Conservation (phyloP, 2,797 vertebrate genomes). For the Balearica regulorum region DNA sequence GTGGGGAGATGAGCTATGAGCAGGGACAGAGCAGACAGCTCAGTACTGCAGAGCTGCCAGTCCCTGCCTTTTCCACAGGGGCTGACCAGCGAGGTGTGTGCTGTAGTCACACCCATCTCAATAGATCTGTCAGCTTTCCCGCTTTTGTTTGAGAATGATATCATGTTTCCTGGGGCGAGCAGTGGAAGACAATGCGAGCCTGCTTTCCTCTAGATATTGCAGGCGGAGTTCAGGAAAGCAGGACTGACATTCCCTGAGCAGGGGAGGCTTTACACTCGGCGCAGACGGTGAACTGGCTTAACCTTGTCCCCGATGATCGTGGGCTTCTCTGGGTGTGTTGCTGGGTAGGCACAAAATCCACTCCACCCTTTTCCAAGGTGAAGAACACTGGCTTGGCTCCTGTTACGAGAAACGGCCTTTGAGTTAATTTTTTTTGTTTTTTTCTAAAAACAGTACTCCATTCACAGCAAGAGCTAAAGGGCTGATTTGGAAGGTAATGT, state of each 20-base stretch:
- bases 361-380: slow-evolving; percentile 62
- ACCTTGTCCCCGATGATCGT: slow-evolving; percentile 38
- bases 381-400: slow-evolving; percentile 30
- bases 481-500: background rate
- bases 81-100: slow-evolving; percentile 65
- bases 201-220: slow-evolving; percentile 75
- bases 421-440: background rate
- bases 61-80: slow-evolving; percentile 29
- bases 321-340: slow-evolving; percentile 53
- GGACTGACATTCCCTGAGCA: slow-evolving; percentile 72
- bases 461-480: background rate
- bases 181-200: slow-evolving; percentile 74
- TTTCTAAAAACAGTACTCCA: background rate
- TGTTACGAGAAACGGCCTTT: background rate
- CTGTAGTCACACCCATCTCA: slow-evolving; percentile 74
- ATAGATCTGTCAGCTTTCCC: slow-evolving; percentile 81
- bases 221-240: slow-evolving; percentile 79
- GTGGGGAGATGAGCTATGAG: background rate
- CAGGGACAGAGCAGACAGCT: background rate
- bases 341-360: slow-evolving; percentile 42
- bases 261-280: slow-evolving; percentile 27
- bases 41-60: background rate
- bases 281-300: slow-evolving; percentile 56
- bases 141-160: slow-evolving; percentile 82
- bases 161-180: slow-evolving; percentile 80